These are phyloP conservation scores for Thyatira batis DNA, from an alignment of 2,888 invertebrate genomes.

Conservation along the genomic window DNA sequence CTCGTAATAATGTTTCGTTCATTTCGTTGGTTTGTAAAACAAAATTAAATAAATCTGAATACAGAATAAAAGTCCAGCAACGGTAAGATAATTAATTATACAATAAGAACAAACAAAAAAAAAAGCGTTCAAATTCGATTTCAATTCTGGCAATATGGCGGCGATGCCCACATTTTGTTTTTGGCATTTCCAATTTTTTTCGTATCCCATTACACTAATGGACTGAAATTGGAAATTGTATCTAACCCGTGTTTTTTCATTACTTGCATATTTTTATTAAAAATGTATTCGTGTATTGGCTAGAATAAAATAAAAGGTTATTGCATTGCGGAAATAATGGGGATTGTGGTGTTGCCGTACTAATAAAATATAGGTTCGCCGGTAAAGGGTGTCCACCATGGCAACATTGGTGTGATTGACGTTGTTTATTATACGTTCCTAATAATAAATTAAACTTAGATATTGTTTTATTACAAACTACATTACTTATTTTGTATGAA, in stretches of 20 bases:
- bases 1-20: constrained; percentile 19
- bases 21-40: constrained; percentile 13
- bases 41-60: neutral
- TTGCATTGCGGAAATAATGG: too few relatives aligned
- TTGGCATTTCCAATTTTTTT: neutral
- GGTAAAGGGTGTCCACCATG: too few relatives aligned
- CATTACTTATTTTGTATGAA: too few relatives aligned
- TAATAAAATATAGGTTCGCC: too few relatives aligned
- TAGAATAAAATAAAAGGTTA: neutral
- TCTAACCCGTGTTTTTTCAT: neutral
- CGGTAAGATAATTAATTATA: neutral
- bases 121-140: neutral
- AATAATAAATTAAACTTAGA: too few relatives aligned
- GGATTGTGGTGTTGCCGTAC: too few relatives aligned
- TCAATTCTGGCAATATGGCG: neutral
- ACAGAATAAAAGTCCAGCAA: neutral
- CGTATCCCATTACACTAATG: constrained; percentile 1
- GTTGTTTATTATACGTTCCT: too few relatives aligned
- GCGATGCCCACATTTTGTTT: neutral
- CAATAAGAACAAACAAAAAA: neutral
- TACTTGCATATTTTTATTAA: neutral
- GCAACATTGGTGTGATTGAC: too few relatives aligned
- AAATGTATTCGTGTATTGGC: neutral
- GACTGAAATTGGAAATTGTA: constrained; percentile 3
- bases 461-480: too few relatives aligned